phyloP scores from a whole-genome alignment of 2,797 vertebrate species.

The Thunnus albacares region DNA sequence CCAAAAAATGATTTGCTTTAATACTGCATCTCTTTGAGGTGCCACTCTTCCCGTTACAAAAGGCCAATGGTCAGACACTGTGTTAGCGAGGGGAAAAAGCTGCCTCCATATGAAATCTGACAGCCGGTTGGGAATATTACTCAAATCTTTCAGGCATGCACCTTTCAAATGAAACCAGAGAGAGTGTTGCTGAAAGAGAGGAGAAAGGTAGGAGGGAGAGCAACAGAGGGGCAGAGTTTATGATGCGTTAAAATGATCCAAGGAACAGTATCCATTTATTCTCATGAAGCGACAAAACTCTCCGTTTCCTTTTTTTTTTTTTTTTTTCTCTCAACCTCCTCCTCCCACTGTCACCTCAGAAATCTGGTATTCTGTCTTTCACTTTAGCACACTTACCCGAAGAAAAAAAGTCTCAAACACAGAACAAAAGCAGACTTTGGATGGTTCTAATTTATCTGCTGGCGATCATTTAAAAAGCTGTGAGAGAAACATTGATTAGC shows the following conservation, averaged over 20 bases:
- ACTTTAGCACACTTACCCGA: background rate
- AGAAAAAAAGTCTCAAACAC: background rate
- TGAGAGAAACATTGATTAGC: too few relatives aligned
- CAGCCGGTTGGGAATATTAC: conserved; percentile 65
- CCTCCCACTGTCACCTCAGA: conserved; percentile 29
- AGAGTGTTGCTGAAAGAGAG: conserved; percentile 28
- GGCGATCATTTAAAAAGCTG: background rate
- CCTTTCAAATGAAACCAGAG: conserved; percentile 57
- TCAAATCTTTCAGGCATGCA: conserved; percentile 66
- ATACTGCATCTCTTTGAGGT: conserved; percentile 45
- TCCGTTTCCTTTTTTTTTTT: conserved; percentile 10
- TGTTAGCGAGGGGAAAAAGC: conserved; percentile 36
- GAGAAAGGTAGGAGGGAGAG: conserved; percentile 30
- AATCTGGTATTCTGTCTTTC: conserved; percentile 7
- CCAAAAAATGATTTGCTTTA: conserved; percentile 46
- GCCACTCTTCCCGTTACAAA: conserved; percentile 52
- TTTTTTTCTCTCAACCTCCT: conserved; percentile 24
- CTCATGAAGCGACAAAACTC: conserved; percentile 49
- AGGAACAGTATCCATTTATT: conserved; percentile 64
- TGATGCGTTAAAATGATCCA: conserved; percentile 67
- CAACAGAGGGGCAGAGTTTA: conserved; percentile 53
- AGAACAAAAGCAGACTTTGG: background rate
- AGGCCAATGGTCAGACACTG: conserved; percentile 35
- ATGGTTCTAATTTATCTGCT: too few relatives aligned
- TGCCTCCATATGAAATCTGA: conserved; percentile 55